Base-by-base conservation (phyloP, 2,797 vertebrate genomes). In the Rachycentron canadum region DNA sequence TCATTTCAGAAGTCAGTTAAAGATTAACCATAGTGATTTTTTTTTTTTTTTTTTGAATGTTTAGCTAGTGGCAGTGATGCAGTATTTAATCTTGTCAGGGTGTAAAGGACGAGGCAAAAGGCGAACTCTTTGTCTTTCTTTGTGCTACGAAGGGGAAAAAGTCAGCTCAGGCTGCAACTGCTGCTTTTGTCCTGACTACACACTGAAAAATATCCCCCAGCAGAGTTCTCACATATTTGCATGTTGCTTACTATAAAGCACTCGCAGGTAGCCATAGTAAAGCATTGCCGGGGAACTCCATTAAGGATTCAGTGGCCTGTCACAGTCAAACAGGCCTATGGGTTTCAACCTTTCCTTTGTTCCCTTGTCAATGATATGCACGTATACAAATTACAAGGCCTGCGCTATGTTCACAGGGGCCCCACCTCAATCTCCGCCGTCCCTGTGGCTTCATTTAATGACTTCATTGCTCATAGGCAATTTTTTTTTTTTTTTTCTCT, bases 311-410 rank as follows among this genome's bases (percentile, higher is more conserved):
- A 62, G 25, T 56, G 61, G 80, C 69, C 83, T 85, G 88, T 92
- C 89, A 87, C 82, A 87, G 86, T 84, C 67, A 8, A 83, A 78
- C 78, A 83, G 69, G 77, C 84, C 83, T 86, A 82, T 69, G 64
- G 88, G 73, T 87, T 84, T 79, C 84, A 87, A 81, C 88, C 83
- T 89, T 28, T 62, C 64, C 73, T 84, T 78, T 89, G 89, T 93
- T 88, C 83, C 45, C 70, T 82, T 87, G 85, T 91, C 91, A 87
- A 83, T 88, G 88, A 92, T 89, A 88, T 86, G 89, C 82, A 83
- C 70, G 65, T 81, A 84, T 83, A 91, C 88, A 92, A 91, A 92
- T 92, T 88, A 77, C 83, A 72, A 80, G 70, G 75, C 57, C 65
- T 72, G 63, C 55, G 66, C 66, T 70, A 53, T 71, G 64, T 76